phyloP scores from a whole-genome alignment of 2,797 vertebrate species.

The Huso huso region DNA sequence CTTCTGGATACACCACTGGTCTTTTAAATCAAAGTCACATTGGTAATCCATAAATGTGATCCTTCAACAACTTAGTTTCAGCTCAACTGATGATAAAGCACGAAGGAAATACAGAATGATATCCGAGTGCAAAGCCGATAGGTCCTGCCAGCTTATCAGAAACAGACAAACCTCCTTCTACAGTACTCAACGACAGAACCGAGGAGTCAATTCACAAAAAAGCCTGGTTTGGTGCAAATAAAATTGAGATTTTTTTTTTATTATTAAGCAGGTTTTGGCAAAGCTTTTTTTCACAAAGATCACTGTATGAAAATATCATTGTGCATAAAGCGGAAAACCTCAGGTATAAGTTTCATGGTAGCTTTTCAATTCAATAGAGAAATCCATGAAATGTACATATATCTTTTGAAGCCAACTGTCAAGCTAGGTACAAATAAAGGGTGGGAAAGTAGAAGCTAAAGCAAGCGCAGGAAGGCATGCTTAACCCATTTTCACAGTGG shows the following conservation, averaged over 20 bases:
- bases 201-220: constrained; percentile 69
- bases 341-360: too few relatives aligned
- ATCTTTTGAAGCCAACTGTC: too few relatives aligned
- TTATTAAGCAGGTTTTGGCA: not conserved
- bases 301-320: constrained; percentile 26
- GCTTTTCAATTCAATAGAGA: too few relatives aligned
- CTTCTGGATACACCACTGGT: constrained; percentile 70
- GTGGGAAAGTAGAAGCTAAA: too few relatives aligned
- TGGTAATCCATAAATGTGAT: constrained; percentile 70
- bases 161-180: constrained; percentile 63
- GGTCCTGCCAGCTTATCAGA: constrained; percentile 70
- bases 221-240: constrained; percentile 56
- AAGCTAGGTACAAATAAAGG: too few relatives aligned
- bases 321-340: too few relatives aligned
- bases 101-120: constrained; percentile 68
- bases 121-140: constrained; percentile 60
- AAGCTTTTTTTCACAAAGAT: too few relatives aligned
- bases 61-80: constrained; percentile 71
- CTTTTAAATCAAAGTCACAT: constrained; percentile 77
- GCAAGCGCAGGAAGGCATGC: too few relatives aligned
- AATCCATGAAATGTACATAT: too few relatives aligned
- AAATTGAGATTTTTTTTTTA: constrained; percentile 31
- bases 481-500: too few relatives aligned
- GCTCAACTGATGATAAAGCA: constrained; percentile 68
- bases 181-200: constrained; percentile 55